These are phyloP conservation scores for Sialis fuliginosa DNA, from an alignment of 2,888 invertebrate species.

Conservation along the genomic window DNA sequence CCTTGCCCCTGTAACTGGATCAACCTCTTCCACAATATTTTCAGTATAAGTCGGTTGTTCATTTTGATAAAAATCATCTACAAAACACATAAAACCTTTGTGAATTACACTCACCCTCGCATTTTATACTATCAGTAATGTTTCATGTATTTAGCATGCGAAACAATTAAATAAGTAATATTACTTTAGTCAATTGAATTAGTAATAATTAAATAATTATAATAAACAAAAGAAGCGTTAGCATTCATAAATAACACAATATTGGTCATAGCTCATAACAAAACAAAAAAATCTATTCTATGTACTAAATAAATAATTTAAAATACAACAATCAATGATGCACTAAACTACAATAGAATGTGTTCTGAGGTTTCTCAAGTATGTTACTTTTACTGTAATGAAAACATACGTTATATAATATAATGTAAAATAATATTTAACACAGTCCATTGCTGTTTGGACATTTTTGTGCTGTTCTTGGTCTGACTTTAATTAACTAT, in stretches of 20 bases:
- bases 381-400: too few species aligned
- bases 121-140: too few species aligned
- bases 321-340: not conserved
- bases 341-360: not conserved
- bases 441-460: too few species aligned
- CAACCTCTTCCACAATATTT: conserved; percentile 29
- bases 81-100: conserved; percentile 14
- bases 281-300: not conserved
- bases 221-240: not conserved
- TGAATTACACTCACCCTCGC: conserved; percentile 5
- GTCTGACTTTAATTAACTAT: too few species aligned
- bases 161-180: too few species aligned
- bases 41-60: conserved; percentile 34
- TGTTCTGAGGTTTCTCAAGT: too few species aligned
- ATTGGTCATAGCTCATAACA: not conserved
- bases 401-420: too few species aligned
- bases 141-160: too few species aligned
- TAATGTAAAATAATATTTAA: too few species aligned
- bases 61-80: conserved; percentile 34
- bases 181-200: too few species aligned
- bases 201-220: too few species aligned
- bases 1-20: conserved; percentile 33
- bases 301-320: not conserved
- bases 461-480: too few species aligned
- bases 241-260: not conserved